Base-by-base conservation (phyloP, 1,140 invertebrate genomes). In the Microplitis mediator region DNA sequence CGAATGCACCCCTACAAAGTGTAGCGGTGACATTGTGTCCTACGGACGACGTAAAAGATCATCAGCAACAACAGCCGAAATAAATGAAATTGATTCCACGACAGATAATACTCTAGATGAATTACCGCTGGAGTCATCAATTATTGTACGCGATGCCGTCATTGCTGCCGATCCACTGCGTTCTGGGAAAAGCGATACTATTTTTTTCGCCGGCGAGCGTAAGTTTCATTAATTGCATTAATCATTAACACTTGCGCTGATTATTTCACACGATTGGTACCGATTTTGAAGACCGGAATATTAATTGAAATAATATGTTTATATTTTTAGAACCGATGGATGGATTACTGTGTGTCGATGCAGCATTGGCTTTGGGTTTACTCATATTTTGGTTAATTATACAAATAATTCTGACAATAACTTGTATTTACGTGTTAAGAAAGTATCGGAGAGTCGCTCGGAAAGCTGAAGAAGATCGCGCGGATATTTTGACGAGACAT, bases 1-100 rank as follows among this genome's bases (percentile, higher is more conserved):
- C 0, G 81, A 87, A 51, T 94, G 92, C 78, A 78, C 84, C 60
- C 87, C 88, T 74, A 91, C 93, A 74, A 87, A n/a, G 8, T 64
- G 87, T 72, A 51, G 39, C 35, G 61, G 14, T 51, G 36, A 34
- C 34, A 52, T 70, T 36, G 23, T 36, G 32, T 62, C 11, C 8
- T 83, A 81, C 34, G 85, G 87, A 14, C 81, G 81, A 34, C 80
- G 75, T 50, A 79, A 76, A 69, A 78, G 84, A 9, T 77, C 76
- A 5, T 8, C 68, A 8, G 52, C 56, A 9, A 45, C 61, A 13
- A 9, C 65, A 4, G 64, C 61, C 23, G 5, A 73, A 11, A 32
- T 9, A 32, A 74, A 36, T 34, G 67, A 31, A 45, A 51, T n/a
- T 69, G 36, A 16, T n/a, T 69, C 61, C 32, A 54, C 14, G n/a